Percentiles rank a stretch among this genome's conserved stretches.
These are phyloP conservation scores for Rambutsinella grinnellia DNA, from an alignment of 2,888 invertebrate genomes.

Conservation along the genomic window DNA sequence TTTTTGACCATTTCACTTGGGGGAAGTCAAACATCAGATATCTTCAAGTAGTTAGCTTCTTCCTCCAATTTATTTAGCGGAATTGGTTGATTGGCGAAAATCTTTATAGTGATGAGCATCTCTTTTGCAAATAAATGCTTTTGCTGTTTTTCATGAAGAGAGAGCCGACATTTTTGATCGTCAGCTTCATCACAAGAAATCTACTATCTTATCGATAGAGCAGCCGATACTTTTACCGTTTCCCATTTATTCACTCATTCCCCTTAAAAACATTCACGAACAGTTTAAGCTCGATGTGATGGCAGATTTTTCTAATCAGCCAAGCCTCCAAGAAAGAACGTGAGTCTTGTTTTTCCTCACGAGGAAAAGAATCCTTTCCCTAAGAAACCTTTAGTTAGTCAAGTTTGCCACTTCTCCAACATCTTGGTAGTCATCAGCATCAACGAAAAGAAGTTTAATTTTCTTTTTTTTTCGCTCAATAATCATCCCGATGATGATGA, in stretches of 20 bases:
- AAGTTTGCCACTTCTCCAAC: too few relatives aligned
- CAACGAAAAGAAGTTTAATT: constrained; percentile 39
- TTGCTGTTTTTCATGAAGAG: neutral
- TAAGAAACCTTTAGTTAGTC: too few relatives aligned
- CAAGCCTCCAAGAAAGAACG: constrained; percentile 54
- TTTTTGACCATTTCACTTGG: neutral
- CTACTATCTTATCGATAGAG: neutral
- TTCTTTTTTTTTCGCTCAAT: constrained; percentile 24
- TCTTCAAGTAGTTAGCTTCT: neutral
- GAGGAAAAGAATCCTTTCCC: too few relatives aligned
- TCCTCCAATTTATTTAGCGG: neutral
- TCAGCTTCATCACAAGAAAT: neutral
- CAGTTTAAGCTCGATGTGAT: constrained; percentile 26
- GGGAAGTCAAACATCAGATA: too few relatives aligned
- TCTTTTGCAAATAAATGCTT: neutral
- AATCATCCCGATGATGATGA: neutral
- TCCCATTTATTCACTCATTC: neutral
- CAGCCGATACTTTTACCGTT: neutral
- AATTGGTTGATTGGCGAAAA: constrained; percentile 10
- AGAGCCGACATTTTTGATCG: neutral
- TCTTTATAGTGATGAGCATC: constrained; percentile 5
- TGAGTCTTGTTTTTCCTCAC: constrained; percentile 43
- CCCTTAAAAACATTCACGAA: neutral
- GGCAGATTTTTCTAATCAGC: constrained; percentile 57
- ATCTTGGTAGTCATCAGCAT: too few relatives aligned